A percentile compares a stretch with the other conserved stretches of the same genome.
phyloP scores from a whole-genome alignment of 1,140 invertebrate genomes.

The Drosophila saltans region DNA sequence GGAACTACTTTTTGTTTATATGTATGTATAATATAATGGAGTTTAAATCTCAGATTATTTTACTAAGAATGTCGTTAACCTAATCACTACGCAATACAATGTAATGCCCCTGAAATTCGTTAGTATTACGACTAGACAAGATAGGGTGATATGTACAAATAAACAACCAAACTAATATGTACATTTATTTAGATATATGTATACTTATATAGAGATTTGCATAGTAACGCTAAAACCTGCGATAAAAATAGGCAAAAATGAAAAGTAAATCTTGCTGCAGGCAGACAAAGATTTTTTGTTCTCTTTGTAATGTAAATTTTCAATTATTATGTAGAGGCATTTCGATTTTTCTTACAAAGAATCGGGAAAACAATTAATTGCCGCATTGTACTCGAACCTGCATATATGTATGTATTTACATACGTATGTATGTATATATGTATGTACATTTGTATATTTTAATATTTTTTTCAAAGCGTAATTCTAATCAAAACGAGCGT shows the following conservation, averaged over 20 bases:
- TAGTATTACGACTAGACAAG: neutral
- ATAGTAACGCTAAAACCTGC: conserved; percentile 3
- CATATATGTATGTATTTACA: neutral
- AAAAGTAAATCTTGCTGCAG: conserved; percentile 5
- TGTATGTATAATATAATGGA: neutral
- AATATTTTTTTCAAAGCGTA: neutral
- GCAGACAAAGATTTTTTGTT: conserved; percentile 13
- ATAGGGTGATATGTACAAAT: neutral
- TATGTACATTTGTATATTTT: neutral
- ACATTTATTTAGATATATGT: neutral
- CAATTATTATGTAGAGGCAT: neutral
- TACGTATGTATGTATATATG: no score
- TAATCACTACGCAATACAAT: neutral
- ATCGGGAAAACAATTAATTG: neutral
- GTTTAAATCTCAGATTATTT: neutral
- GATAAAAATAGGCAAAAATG: conserved; percentile 6
- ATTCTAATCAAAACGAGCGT: conserved; percentile 2
- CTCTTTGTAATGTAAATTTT: conserved; percentile 9
- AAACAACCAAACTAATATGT: neutral
- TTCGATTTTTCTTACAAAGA: conserved; percentile 9
- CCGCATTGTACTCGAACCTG: neutral
- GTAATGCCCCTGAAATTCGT: neutral
- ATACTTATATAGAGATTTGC: neutral
- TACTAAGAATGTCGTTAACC: conserved; percentile 1
- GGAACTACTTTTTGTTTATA: neutral